A percentile compares a stretch with the other conserved stretches of the same genome.
These are phyloP conservation scores for Cairina moschata DNA, from an alignment of 2,113 vertebrate genomes.

Conservation along the genomic window DNA sequence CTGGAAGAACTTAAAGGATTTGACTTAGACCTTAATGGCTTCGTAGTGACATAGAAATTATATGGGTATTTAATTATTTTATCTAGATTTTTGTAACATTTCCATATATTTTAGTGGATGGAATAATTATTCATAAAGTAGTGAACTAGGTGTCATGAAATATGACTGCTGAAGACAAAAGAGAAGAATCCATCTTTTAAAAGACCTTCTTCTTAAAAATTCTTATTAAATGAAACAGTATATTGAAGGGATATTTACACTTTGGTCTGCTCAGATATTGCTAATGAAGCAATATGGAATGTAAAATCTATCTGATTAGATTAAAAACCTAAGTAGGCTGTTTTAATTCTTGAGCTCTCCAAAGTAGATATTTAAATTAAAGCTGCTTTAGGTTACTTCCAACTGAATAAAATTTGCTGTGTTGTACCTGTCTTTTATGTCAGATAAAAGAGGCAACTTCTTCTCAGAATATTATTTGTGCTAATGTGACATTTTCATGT, in stretches of 20 bases:
- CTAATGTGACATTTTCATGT: neutral
- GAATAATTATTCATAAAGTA: neutral
- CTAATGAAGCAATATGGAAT: neutral
- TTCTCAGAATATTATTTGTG: neutral
- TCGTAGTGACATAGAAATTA: neutral
- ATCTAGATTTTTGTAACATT: neutral
- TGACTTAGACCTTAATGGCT: neutral
- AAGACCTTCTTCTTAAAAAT: neutral
- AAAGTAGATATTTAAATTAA: neutral
- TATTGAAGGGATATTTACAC: neutral
- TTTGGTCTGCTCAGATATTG: neutral
- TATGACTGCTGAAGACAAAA: neutral
- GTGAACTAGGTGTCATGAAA: neutral
- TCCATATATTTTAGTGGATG: neutral
- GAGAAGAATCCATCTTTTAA: neutral
- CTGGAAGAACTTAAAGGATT: neutral
- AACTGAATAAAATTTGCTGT: neutral
- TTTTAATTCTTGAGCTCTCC: neutral
- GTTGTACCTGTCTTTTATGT: neutral
- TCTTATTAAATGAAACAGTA: neutral
- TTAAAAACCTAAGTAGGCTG: neutral
- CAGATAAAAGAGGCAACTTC: rapidly evolving
- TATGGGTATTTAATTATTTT: neutral
- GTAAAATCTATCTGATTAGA: neutral
- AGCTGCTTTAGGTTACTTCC: neutral